phyloP scores from a whole-genome alignment of 2,888 invertebrate species.

The Cataglyphis rosenhaueri region DNA sequence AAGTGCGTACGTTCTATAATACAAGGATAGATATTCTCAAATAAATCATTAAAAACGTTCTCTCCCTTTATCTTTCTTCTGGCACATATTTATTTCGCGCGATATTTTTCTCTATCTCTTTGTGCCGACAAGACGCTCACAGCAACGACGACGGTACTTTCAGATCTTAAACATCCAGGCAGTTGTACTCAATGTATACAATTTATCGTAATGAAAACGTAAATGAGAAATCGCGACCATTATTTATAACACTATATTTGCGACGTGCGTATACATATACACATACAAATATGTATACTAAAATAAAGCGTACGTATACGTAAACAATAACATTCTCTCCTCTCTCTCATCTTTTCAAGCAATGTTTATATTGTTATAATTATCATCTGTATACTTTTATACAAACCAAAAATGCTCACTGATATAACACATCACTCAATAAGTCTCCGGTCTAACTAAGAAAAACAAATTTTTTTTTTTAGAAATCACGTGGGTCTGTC shows the following conservation, averaged over 20 bases:
- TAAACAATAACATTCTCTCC: not conserved
- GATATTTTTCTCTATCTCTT: not conserved
- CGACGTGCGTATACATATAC: too few species aligned
- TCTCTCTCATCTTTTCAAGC: slow-evolving; percentile 1
- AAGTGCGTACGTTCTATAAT: not conserved
- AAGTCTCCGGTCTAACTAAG: too few species aligned
- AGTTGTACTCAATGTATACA: not conserved
- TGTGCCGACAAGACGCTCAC: not conserved
- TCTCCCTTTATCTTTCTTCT: slow-evolving; percentile 3
- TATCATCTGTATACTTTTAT: not conserved
- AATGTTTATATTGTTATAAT: not conserved
- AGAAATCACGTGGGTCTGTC: too few species aligned
- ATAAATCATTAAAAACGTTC: slow-evolving; percentile 26
- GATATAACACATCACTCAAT: not conserved
- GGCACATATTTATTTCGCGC: not conserved
- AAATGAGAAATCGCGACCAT: slow-evolving; percentile 12
- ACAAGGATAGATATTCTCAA: not conserved
- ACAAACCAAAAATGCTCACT: not conserved
- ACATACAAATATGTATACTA: not conserved
- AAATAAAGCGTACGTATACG: not conserved
- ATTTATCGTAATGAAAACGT: slow-evolving; percentile 38
- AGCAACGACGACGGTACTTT: not conserved
- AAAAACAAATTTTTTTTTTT: too few species aligned
- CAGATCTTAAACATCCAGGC: not conserved
- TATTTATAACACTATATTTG: not conserved